Evolutionary conservation across 53 echinoderm and acorn worm species (phyloP).

Genomic region (Holothuria leucospilota): DNA sequence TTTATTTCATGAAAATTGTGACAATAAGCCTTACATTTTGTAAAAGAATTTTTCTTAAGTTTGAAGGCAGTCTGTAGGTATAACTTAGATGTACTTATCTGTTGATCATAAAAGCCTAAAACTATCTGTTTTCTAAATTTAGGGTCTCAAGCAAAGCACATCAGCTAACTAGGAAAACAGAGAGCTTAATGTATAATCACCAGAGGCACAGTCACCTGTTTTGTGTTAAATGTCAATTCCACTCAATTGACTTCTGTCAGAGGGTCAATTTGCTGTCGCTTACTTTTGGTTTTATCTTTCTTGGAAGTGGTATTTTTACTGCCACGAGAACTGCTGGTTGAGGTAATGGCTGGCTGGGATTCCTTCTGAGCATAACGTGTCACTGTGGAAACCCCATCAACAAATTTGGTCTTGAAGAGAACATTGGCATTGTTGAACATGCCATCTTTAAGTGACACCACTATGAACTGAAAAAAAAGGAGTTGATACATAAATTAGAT

Average conservation of each 20-base stretch:
- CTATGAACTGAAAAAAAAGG: slow-evolving; percentile 80
- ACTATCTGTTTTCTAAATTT: no score
- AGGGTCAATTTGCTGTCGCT: slow-evolving; percentile 46
- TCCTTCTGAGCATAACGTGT: slow-evolving; percentile 90
- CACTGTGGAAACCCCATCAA: slow-evolving; percentile 97
- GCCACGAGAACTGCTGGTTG: background rate
- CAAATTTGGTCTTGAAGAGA: slow-evolving; percentile 99
- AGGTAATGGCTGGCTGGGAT: slow-evolving; percentile 38
- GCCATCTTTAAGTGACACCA: slow-evolving; percentile 97
- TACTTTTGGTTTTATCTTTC: slow-evolving; percentile 64
- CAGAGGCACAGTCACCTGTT: background rate
- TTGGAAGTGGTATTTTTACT: slow-evolving; percentile 54
- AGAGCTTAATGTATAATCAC: no score
- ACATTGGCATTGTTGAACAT: slow-evolving; percentile 99
- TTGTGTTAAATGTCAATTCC: background rate
- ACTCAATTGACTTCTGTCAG: slow-evolving; percentile 31
- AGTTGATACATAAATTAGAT: no score
- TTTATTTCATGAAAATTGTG: no score
- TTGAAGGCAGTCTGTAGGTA: no score
- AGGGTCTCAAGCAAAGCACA: no score
- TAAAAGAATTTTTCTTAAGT: no score
- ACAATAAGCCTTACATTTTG: no score
- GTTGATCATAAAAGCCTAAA: no score
- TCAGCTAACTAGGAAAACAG: no score
- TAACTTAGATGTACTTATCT: no score